Evolutionary conservation across 2,113 vertebrate genomes (phyloP).

Genomic region (Tiliqua scincoides): DNA sequence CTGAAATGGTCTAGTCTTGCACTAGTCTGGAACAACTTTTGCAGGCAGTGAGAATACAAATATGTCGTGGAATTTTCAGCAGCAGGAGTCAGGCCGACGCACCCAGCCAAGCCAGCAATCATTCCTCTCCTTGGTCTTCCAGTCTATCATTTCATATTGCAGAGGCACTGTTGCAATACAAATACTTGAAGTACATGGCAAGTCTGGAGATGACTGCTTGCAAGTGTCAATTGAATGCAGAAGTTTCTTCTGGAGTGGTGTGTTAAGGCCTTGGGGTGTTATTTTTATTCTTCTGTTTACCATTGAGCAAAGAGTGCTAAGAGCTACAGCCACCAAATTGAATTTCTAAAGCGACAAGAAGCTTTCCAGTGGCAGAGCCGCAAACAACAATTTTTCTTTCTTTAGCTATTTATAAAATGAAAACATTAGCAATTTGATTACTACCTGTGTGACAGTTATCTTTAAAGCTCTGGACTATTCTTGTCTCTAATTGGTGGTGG

Average conservation of each 20-base stretch:
- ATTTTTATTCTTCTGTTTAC: neutral
- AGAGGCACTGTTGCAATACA: neutral
- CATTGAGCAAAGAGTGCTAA: conserved; percentile 13
- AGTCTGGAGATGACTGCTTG: neutral
- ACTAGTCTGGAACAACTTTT: neutral
- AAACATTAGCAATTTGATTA: neutral
- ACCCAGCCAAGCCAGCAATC: neutral
- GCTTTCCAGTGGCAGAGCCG: neutral
- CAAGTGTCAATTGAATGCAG: conserved; percentile 3
- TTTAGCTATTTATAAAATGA: neutral
- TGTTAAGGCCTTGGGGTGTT: neutral
- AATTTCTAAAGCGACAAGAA: conserved; percentile 26
- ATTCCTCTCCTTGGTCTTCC: neutral
- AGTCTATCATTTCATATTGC: neutral
- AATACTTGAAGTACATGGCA: neutral
- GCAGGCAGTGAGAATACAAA: neutral
- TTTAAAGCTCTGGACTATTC: neutral
- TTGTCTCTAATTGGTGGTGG: neutral
- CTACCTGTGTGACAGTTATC: neutral
- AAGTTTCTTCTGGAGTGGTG: neutral
- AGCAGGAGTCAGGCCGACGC: neutral
- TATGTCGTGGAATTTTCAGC: neutral
- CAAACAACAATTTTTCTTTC: neutral
- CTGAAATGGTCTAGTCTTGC: neutral
- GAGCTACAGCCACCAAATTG: neutral